These are phyloP conservation scores for Himalopsyche phryganea DNA, from an alignment of 1,140 invertebrate species.

Conservation along the genomic window DNA sequence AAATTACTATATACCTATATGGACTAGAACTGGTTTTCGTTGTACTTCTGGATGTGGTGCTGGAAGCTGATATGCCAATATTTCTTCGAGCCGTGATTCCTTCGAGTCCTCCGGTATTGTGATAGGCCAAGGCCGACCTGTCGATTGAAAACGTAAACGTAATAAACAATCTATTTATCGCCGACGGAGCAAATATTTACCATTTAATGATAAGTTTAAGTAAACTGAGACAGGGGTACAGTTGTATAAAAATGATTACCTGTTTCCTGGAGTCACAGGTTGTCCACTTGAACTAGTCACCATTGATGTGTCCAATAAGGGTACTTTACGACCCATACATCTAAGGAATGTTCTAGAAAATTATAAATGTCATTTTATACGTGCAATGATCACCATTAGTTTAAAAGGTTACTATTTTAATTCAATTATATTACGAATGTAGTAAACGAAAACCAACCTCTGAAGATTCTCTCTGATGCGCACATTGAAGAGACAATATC, in stretches of 20 bases:
- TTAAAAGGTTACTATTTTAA: not conserved
- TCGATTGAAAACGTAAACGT: not conserved
- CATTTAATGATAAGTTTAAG: too few species aligned
- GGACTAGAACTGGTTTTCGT: conserved; percentile 92
- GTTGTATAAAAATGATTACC: conserved; percentile 38
- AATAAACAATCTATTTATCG: too few species aligned
- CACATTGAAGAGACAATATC: conserved; percentile 80
- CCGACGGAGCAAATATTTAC: too few species aligned
- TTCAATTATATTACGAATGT: too few species aligned
- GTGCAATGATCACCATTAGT: not conserved
- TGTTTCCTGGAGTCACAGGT: conserved; percentile 62
- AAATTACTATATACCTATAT: conserved; percentile 71
- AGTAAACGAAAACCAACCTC: conserved; percentile 41
- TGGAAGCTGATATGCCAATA: conserved; percentile 92
- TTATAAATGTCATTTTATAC: conserved; percentile 9
- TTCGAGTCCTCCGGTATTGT: conserved; percentile 56
- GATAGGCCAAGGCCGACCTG: conserved; percentile 80
- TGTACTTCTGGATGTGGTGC: conserved; percentile 89
- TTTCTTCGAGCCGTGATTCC: conserved; percentile 63
- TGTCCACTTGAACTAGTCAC: conserved; percentile 70
- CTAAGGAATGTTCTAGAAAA: conserved; percentile 68
- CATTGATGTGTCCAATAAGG: conserved; percentile 70
- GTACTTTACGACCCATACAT: conserved; percentile 81
- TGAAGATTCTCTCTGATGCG: conserved; percentile 68
- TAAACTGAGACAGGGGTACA: too few species aligned